Percentiles rank a stretch among this genome's conserved stretches.
These are phyloP conservation scores for Lophius piscatorius DNA, from an alignment of 2,113 vertebrate species.

Conservation along the genomic window DNA sequence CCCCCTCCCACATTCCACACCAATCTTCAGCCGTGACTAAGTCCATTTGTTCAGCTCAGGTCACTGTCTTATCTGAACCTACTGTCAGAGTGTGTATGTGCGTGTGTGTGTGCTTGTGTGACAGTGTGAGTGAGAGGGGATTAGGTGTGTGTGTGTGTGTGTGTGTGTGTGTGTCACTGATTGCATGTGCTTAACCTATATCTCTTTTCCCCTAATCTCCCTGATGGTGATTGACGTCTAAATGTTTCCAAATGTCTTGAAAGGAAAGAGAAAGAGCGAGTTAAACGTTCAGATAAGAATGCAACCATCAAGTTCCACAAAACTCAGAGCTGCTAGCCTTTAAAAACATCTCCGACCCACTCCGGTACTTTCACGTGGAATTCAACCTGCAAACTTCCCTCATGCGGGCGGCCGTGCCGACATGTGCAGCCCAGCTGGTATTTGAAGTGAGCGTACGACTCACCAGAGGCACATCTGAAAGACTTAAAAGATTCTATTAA, in stretches of 20 bases:
- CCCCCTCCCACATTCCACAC: slow-evolving; percentile 78
- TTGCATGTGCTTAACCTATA: slow-evolving; percentile 29
- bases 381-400: too few relatives aligned
- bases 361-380: not conserved
- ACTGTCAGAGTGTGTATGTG: slow-evolving; percentile 19
- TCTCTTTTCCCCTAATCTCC: slow-evolving; percentile 11
- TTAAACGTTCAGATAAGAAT: slow-evolving; percentile 4
- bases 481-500: too few relatives aligned
- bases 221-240: slow-evolving; percentile 36
- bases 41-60: slow-evolving; percentile 79
- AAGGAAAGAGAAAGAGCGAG: slow-evolving; percentile 2
- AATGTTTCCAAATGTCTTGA: slow-evolving; percentile 29
- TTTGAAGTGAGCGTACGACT: too few relatives aligned
- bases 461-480: too few relatives aligned
- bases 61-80: slow-evolving; percentile 70
- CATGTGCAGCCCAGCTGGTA: too few relatives aligned
- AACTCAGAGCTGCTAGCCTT: not conserved
- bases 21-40: slow-evolving; percentile 81
- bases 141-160: too few relatives aligned
- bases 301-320: too few relatives aligned
- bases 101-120: not conserved
- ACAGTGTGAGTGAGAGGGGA: not conserved
- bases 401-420: too few relatives aligned
- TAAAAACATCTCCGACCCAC: slow-evolving; percentile 1
- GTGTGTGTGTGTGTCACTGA: slow-evolving; percentile 3